Percentiles rank a stretch among this genome's conserved stretches.
These are phyloP conservation scores for Cyphomyrus discorhynchus DNA, from an alignment of 2,113 vertebrate species.

Conservation along the genomic window DNA sequence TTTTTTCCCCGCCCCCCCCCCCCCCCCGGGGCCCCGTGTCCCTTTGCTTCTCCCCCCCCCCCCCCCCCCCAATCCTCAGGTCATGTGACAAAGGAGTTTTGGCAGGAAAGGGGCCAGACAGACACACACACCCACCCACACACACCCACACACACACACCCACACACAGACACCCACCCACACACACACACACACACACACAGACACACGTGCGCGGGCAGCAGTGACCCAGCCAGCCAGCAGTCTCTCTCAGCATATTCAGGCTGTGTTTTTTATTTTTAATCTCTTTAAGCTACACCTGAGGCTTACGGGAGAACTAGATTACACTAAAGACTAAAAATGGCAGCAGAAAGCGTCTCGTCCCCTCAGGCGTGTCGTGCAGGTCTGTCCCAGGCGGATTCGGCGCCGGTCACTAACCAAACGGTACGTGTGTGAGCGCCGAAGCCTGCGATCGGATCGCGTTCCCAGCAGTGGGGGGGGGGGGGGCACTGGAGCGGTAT, in stretches of 20 bases:
- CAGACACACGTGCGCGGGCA: slow-evolving; percentile 11
- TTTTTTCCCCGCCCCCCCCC: background rate
- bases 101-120: background rate
- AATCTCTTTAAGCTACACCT: slow-evolving; percentile 1
- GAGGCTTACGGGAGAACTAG: background rate
- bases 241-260: background rate
- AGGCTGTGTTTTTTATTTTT: background rate
- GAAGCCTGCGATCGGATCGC: background rate
- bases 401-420: background rate
- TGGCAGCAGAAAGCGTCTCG: background rate
- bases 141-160: background rate
- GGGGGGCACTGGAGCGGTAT: background rate
- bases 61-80: background rate
- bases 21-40: background rate
- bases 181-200: background rate
- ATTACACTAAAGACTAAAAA: background rate
- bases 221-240: slow-evolving; percentile 22
- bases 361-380: background rate
- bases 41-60: background rate
- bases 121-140: background rate
- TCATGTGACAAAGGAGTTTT: background rate
- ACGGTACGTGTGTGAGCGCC: background rate
- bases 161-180: background rate
- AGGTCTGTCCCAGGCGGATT: background rate
- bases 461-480: background rate